Evolutionary conservation across 2,888 invertebrate genomes (phyloP), one percentile per base, ranked within the genome.

Genomic region (Incurvaria masculella): DNA sequence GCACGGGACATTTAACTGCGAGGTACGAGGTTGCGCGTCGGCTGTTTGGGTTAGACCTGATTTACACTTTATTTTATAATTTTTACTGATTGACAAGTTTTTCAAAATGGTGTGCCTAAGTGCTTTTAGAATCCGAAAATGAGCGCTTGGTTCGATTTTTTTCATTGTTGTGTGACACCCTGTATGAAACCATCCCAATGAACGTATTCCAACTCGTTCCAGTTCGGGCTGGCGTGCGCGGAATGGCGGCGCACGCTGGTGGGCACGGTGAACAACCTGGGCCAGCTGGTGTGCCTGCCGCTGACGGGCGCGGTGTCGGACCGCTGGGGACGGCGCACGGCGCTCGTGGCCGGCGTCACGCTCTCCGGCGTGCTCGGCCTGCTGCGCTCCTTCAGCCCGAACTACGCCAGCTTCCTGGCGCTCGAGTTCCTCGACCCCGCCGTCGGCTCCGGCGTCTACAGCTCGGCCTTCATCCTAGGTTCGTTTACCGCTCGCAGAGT

Each of bases 221-320:
- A 79, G 79, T 74, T 78, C 56, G 65, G 69, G 53, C 59, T 79
- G 54, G 74, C 75, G 6, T 79, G 79, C 33, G 81, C 84, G 50
- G 79, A 75, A 79, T 90, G 89, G 89, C 88, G 87, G 69, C 71
- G 90, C 48, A 83, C 89, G 0, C 64, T 90, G 59, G 85, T 89
- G 48, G 90, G 90, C 20, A 88, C 89, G 19, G 69, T 89, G 19
- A 87, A 88, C 66, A 88, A 86, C 65, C 64, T 86, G 51, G 89
- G 88, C 44, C 87, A 87, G 71, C 81, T 89, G 60, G 75, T 88
- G 46, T 88, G 88, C 2, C 74, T 89, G 57, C 86, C 87, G 2
- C 74, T 88, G 45, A 74, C 72, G 27, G 85, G 81, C 62, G 81
- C 69, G 61, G 72, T 81, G 56, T 87, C 83, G 10, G 86, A 86